These are phyloP conservation scores for Hippocampus kuda DNA, from an alignment of 2,797 vertebrate species.

Conservation along the genomic window DNA sequence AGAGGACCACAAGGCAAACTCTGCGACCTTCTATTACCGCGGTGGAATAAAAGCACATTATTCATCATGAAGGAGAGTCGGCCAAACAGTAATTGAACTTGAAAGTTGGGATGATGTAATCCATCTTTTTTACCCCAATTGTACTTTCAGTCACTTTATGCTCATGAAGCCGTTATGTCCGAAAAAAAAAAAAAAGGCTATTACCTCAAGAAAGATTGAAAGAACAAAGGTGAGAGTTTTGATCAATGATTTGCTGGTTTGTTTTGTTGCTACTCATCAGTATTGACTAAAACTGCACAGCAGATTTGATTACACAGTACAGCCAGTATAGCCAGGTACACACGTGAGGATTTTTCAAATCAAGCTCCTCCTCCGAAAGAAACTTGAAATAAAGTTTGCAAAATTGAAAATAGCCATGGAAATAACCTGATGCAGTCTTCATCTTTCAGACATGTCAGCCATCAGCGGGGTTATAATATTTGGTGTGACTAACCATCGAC, in stretches of 20 bases:
- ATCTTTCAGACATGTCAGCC: no score
- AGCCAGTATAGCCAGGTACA: no score
- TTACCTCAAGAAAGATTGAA: background rate
- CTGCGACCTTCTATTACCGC: background rate
- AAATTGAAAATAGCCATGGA: no score
- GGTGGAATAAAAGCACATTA: conserved; percentile 1
- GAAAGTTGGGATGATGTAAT: background rate
- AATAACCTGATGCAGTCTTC: no score
- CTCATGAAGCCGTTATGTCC: background rate
- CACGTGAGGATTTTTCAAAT: no score
- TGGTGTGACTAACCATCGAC: no score
- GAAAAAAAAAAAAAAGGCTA: background rate
- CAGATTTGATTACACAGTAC: background rate
- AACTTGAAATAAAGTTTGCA: no score
- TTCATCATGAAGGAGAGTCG: background rate
- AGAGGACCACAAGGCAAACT: background rate
- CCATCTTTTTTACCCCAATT: background rate
- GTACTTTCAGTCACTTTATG: background rate
- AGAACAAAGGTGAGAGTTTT: background rate
- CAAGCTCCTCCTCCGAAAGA: no score
- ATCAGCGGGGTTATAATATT: no score
- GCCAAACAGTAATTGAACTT: background rate
- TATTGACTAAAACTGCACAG: background rate
- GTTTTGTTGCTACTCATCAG: background rate
- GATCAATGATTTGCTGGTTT: background rate